Percentiles rank a stretch among this genome's conserved stretches.
phyloP scores from a whole-genome alignment of 2,888 invertebrate genomes.

The Cotesia congregata region DNA sequence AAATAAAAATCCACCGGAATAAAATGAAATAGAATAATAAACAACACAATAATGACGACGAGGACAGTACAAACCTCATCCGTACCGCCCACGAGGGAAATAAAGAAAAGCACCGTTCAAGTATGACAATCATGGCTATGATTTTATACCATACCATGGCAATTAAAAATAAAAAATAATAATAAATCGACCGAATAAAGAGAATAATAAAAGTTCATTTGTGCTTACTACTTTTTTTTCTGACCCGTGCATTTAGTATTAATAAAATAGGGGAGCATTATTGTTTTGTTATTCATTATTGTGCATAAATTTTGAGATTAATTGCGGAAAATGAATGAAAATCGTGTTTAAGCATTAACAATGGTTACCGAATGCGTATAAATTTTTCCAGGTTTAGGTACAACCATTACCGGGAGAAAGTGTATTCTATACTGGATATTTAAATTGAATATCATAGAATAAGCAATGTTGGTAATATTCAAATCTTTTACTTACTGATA shows the following conservation, averaged over 20 bases:
- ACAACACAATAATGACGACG: conserved; percentile 33
- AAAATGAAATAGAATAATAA: conserved; percentile 42
- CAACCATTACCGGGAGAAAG: too few relatives aligned
- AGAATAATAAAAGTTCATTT: background rate
- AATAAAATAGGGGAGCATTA: background rate
- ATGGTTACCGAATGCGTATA: background rate
- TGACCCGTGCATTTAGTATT: background rate
- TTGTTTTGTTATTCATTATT: background rate
- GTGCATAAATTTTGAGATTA: background rate
- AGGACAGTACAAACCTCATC: conserved; percentile 69
- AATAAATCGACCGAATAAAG: background rate
- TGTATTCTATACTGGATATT: too few relatives aligned
- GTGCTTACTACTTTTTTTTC: background rate
- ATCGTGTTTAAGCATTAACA: background rate
- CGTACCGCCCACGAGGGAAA: conserved; percentile 68
- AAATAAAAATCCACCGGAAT: conserved; percentile 24
- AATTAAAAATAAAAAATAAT: conserved; percentile 1
- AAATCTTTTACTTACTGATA: too few relatives aligned
- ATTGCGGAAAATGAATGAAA: background rate
- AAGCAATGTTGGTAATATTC: too few relatives aligned
- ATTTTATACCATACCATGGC: background rate
- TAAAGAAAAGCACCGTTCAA: conserved; percentile 67
- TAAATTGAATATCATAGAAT: too few relatives aligned
- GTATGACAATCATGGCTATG: conserved; percentile 60
- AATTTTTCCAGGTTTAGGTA: too few relatives aligned